These are phyloP conservation scores for Neuroscelio doddi DNA, from an alignment of 2,888 invertebrate genomes.

Conservation along the genomic window DNA sequence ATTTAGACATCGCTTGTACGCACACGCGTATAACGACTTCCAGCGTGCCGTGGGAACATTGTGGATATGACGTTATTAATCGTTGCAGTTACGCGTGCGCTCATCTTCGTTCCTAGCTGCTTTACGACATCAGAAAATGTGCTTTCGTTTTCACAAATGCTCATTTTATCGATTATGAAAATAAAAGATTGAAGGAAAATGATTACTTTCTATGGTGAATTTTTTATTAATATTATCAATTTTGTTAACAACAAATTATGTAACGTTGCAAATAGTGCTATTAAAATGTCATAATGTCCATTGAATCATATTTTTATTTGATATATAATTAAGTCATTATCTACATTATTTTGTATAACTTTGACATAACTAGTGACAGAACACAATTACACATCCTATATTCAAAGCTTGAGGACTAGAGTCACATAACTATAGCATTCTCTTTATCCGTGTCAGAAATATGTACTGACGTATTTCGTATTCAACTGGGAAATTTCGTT, in stretches of 20 bases:
- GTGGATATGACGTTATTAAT: constrained; percentile 31
- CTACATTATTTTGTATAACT: neutral
- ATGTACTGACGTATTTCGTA: constrained; percentile 22
- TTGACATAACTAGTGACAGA: constrained; percentile 15
- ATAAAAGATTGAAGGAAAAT: neutral
- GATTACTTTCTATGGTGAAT: neutral
- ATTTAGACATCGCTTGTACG: constrained; percentile 26
- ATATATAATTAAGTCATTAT: too few relatives aligned
- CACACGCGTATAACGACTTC: constrained; percentile 26
- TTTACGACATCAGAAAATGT: too few relatives aligned
- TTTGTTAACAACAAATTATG: constrained; percentile 1
- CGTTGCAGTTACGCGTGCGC: constrained; percentile 33
- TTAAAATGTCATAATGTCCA: too few relatives aligned
- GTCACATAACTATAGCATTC: constrained; percentile 27
- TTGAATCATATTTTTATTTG: too few relatives aligned
- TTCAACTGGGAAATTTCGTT: constrained; percentile 28
- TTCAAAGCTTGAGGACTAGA: constrained; percentile 11
- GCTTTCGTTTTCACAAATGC: neutral
- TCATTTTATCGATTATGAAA: neutral
- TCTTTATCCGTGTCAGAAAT: constrained; percentile 24
- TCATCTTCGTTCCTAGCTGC: constrained; percentile 8
- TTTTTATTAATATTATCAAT: neutral
- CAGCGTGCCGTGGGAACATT: constrained; percentile 24
- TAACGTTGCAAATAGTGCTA: too few relatives aligned
- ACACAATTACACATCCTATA: constrained; percentile 20